Evolutionary conservation across 2,888 invertebrate genomes (phyloP).

Genomic region (Hesperia comma): DNA sequence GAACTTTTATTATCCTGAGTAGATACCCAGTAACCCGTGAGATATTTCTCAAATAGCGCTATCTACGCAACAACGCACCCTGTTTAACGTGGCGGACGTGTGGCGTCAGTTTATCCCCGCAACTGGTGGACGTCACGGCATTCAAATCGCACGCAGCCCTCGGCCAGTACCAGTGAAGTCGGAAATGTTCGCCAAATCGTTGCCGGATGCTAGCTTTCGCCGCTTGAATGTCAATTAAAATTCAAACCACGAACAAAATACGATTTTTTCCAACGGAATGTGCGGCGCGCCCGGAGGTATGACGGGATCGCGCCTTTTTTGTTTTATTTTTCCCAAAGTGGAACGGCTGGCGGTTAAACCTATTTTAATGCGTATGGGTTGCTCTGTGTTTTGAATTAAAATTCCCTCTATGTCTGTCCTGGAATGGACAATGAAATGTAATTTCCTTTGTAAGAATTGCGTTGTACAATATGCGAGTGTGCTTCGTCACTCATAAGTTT

Average conservation of each 20-base stretch:
- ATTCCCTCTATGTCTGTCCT: constrained; percentile 63
- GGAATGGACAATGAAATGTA: constrained; percentile 76
- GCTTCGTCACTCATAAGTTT: constrained; percentile 25
- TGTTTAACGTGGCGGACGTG: constrained; percentile 55
- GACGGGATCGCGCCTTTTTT: constrained; percentile 80
- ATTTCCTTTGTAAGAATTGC: constrained; percentile 68
- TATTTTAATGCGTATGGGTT: constrained; percentile 83
- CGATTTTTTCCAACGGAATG: constrained; percentile 84
- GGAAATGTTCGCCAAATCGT: constrained; percentile 69
- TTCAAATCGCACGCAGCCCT: constrained; percentile 49
- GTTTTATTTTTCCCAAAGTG: constrained; percentile 80
- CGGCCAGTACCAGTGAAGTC: constrained; percentile 62
- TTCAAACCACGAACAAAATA: constrained; percentile 84
- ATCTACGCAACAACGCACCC: constrained; percentile 25
- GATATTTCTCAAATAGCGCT: constrained; percentile 10
- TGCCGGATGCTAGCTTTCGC: constrained; percentile 56
- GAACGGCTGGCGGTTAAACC: constrained; percentile 82
- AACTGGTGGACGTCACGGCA: constrained; percentile 61
- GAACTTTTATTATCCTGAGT: background rate
- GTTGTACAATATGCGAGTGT: constrained; percentile 29
- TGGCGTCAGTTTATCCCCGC: constrained; percentile 64
- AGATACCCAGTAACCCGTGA: background rate
- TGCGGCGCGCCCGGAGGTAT: constrained; percentile 80
- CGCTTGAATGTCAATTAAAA: constrained; percentile 83
- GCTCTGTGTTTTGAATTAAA: constrained; percentile 81